These are phyloP conservation scores for Hiodon alosoides DNA, from an alignment of 2,113 vertebrate species.

Conservation along the genomic window DNA sequence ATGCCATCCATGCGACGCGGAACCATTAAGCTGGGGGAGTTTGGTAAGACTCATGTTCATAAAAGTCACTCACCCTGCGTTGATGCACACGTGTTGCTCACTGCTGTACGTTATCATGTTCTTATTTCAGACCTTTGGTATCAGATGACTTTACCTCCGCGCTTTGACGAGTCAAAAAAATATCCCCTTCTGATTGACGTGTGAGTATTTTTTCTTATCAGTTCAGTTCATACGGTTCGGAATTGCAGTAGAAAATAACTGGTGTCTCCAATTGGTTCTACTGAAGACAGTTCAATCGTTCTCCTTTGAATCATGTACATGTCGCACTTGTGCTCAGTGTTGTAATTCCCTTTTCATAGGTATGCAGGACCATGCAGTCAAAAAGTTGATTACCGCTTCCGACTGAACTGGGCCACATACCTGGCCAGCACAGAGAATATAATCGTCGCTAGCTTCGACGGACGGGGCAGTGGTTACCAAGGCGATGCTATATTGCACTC, in stretches of 20 bases:
- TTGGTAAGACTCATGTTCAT: slow-evolving; percentile 60
- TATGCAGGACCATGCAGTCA: slow-evolving; percentile 95
- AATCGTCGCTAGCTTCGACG: slow-evolving; percentile 94
- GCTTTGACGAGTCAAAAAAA: slow-evolving; percentile 80
- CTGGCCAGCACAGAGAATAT: slow-evolving; percentile 87
- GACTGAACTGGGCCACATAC: slow-evolving; percentile 81
- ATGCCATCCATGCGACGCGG: slow-evolving; percentile 69
- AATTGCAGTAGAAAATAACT: background rate
- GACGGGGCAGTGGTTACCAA: slow-evolving; percentile 94
- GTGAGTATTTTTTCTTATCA: slow-evolving; percentile 60
- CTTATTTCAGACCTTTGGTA: slow-evolving; percentile 79
- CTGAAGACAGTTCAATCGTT: background rate
- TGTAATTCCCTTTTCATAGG: slow-evolving; percentile 50
- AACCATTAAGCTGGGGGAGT: slow-evolving; percentile 51
- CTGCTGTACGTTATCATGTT: background rate
- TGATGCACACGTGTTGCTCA: background rate
- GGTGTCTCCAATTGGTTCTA: background rate
- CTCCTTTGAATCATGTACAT: background rate
- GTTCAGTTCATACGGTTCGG: background rate
- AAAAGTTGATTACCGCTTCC: slow-evolving; percentile 70
- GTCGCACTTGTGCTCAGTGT: background rate
- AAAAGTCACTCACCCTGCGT: background rate
- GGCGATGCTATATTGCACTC: slow-evolving; percentile 88
- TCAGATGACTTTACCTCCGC: slow-evolving; percentile 88
- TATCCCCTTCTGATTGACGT: slow-evolving; percentile 92